Conservation (phyloP, 2,888 invertebrate species). For the Chloroclysta siterata region DNA sequence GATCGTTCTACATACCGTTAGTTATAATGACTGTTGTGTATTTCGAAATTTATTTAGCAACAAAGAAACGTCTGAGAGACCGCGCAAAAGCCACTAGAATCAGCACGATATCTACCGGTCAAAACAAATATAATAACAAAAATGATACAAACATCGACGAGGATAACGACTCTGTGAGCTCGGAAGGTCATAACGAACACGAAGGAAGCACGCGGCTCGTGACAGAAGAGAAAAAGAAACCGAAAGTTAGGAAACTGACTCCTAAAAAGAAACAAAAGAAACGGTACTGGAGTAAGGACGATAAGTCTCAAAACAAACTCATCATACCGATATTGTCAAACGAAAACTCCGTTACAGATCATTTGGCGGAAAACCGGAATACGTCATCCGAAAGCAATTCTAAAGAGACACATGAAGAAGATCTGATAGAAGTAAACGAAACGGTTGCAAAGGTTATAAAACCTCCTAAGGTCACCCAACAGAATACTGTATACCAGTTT, state of each 20-base stretch:
- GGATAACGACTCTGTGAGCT: conserved; percentile 92
- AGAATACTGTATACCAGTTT: conserved; percentile 91
- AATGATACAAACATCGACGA: conserved; percentile 84
- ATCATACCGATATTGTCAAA: conserved; percentile 77
- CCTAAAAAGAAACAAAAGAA: conserved; percentile 83
- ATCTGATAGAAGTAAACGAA: conserved; percentile 65
- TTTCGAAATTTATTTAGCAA: conserved; percentile 97
- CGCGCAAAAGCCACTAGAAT: conserved; percentile 93
- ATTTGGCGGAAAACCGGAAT: conserved; percentile 71
- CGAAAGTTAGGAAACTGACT: conserved; percentile 59
- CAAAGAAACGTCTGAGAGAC: conserved; percentile 92
- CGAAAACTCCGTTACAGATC: conserved; percentile 77
- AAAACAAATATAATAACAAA: conserved; percentile 77
- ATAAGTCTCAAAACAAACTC: conserved; percentile 76
- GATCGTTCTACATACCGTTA: conserved; percentile 97
- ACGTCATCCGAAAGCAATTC: conserved; percentile 81
- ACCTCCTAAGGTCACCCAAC: conserved; percentile 63
- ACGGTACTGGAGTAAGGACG: conserved; percentile 82
- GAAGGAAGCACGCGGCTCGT: conserved; percentile 70
- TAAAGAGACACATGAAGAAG: conserved; percentile 75
- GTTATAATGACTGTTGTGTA: conserved; percentile 98
- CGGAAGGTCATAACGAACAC: conserved; percentile 91
- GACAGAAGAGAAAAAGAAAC: conserved; percentile 72
- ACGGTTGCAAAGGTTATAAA: conserved; percentile 61
- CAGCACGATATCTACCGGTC: conserved; percentile 86